Evolutionary conservation across 2,888 invertebrate species (phyloP).

Genomic region (Glaucopsyche alexis): DNA sequence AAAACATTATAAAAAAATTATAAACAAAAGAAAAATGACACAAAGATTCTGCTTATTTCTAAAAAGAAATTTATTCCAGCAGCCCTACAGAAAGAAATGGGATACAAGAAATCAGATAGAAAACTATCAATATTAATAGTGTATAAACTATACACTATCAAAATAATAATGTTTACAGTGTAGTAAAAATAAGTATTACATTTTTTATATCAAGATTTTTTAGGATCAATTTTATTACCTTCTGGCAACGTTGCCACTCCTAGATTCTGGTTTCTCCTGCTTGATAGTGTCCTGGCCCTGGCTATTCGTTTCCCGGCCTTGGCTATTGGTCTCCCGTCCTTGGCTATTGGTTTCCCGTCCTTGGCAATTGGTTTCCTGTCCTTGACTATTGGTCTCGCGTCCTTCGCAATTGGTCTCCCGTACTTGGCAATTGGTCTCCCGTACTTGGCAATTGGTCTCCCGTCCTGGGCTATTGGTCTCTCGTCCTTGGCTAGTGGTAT

Average conservation of each 20-base stretch:
- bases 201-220: background rate
- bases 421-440: background rate
- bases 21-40: no score
- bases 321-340: background rate
- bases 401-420: background rate
- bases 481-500: slow-evolving; percentile 36
- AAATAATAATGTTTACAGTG: no score
- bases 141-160: no score
- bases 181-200: no score
- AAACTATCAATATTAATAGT: no score
- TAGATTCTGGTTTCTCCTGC: slow-evolving; percentile 42
- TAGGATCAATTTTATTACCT: slow-evolving; percentile 42
- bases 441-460: background rate
- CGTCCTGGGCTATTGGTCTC: slow-evolving; percentile 39
- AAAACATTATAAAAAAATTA: no score
- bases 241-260: slow-evolving; percentile 51
- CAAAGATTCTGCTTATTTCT: no score
- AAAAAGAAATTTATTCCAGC: no score
- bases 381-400: background rate
- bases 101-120: no score
- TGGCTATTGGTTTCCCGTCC: background rate
- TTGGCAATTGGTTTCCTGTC: background rate
- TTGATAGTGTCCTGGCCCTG: slow-evolving; percentile 6
- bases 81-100: no score
- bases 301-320: slow-evolving; percentile 30